Evolutionary conservation across 2,888 invertebrate genomes (phyloP), one percentile per base, ranked within the genome.

Genomic region (Drosophila peninsularis): DNA sequence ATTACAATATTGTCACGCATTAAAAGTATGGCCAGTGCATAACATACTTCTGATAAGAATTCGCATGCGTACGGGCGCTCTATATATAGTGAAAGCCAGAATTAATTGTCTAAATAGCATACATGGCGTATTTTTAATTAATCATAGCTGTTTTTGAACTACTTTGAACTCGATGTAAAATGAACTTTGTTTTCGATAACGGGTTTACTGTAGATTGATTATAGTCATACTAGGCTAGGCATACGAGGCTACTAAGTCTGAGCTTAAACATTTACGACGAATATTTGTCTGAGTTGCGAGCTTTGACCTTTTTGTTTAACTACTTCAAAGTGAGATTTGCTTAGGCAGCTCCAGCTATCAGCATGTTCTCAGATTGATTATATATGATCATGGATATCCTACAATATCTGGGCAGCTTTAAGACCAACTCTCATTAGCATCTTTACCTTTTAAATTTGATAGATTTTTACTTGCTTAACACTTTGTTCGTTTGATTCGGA

Each of bases 401-500:
- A 30, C 5, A 30, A 30, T 7, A 30, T 30, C 27, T 30, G 27
- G 6, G 1, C 7, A 30, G 7, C 7, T 30, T 7, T 30, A 30
- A 30, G 27, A 6, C 1, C 6, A 7, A 30, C 1, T 30, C 27
- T 30, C 7, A 24, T 5, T 30, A n/a, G n/a, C 27, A 17, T 36
- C 13, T 36, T 55, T 63, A 74, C 58, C 74, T 69, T 62, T 49
- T 49, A 30, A 10, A 58, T 17, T 30, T 44, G 0, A 4, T 39
- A 5, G n/a, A n/a, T 13, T n/a, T 3, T 13, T 41, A 1, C 1
- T 62, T 41, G 9, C 9, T 17, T 10, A 42, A 76, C 72, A 78
- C 78, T 75, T 78, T 68, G 67, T 37, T 45, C 63, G 62, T 34
- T 68, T 10, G 10, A 3, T 21, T n/a, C 64, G 75, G 67, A 77